Evolutionary conservation across 92 coral and sea anemone genomes (phyloP), one percentile per base, ranked within the genome.

Genomic region (Parazoanthus darwini): DNA sequence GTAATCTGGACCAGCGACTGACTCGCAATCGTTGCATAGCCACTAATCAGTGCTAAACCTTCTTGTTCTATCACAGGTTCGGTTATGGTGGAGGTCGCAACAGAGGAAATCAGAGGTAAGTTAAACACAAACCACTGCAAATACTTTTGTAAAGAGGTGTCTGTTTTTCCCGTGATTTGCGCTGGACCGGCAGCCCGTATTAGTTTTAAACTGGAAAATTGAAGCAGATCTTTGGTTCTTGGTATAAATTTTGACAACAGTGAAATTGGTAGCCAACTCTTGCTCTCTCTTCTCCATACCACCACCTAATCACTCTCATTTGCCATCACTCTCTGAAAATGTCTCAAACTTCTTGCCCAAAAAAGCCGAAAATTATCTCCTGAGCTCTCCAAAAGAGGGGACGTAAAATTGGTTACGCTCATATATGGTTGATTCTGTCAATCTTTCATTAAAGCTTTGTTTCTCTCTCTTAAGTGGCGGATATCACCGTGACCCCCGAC

Each of bases 21-120:
- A 77, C n/a, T n/a, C n/a, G 42, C 42, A 39, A 4, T 39, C 42
- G 42, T 2, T 39, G 42, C 42, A 39, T 2, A 39, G 4, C 42
- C 3, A 39, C 42, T 39, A 6, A 7, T 63, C 86, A 23, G 16
- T 4, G 38, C 43, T 78, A 35, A 78, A 63, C 25, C 25, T 38
- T 80, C 65, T 88, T 92, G 48, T 86, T 92, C 42, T 71, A 11
- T 68, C 20, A n/a, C 86, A 95, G 98, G 92, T 95, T 95, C 76
- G 98, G 98, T 79, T 94, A 90, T 89, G 93, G 93, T 23, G 95
- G 91, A 86, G 98, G 98, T 70, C 91, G 98, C 81, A 92, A 90
- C 84, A 90, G 93, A 88, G 91, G 88, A 79, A 93, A 94, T 59
- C 96, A 95, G 71, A 95, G 98, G 98, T 95, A 86, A 90, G 92